Base-by-base conservation (phyloP, 1,140 invertebrate genomes). In the Drosophila equinoxialis region DNA sequence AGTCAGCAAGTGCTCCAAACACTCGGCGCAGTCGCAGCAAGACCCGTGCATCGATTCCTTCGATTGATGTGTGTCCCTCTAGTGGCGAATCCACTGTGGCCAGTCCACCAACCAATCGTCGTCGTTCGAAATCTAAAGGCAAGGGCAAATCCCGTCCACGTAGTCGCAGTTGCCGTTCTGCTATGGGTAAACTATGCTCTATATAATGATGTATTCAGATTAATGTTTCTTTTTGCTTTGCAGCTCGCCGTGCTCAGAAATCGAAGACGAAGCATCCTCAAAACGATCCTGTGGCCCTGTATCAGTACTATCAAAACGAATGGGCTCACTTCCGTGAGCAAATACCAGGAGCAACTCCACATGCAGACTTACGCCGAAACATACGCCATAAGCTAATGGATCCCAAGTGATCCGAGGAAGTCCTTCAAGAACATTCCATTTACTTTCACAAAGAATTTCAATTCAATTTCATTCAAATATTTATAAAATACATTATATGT, bases 261-360 rank as follows among this genome's bases (percentile, higher is more conserved):
- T 51, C 64, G 8, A 72, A 58, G 23, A 8, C 37, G 14, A 74
- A 63, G 61, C 64, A 20, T 63, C 26, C 42, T 26, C 14, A 72
- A 45, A 69, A 23, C 76, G 96, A 96, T 91, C 96, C 96, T 54
- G 96, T 96, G 2, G 92, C 94, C 10, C 91, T 96, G 8, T 97
- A 96, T 87, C 95, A 96, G 59, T 94, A 96, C 70, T 97, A 96
- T 83, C 94, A 95, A 81, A 93, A 94, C 45, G 92, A 95, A 74
- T 97, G 96, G 96, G 94, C 94, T n/a, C 94, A 95, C 79, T 94
- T 95, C 54, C 94, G 94, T 79, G 79, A 92, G 3, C 94, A 94
- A 86, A 93, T 96, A 37, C 96, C 96, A 4, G 96, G 95, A 23
- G 95, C 96, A 91, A 94, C 94, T 71, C 10, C 54, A 0, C 93